These are phyloP conservation scores for Labeo rohita DNA, from an alignment of 2,113 vertebrate species.

Conservation along the genomic window DNA sequence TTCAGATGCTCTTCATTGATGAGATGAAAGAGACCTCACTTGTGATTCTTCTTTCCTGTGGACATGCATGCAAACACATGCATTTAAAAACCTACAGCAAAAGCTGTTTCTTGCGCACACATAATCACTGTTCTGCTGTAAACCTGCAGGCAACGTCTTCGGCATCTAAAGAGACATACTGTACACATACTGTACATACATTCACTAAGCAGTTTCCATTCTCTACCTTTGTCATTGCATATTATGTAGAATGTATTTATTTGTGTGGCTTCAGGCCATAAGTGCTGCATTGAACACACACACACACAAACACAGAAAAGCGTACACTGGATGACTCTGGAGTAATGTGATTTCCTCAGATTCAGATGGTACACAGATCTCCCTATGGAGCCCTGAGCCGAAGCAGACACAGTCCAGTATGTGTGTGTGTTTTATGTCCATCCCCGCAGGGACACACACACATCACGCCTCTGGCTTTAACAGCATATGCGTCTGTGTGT, in stretches of 20 bases:
- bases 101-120: neutral
- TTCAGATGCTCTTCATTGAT: neutral
- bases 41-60: neutral
- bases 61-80: neutral
- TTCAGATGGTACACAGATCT: conserved; percentile 32
- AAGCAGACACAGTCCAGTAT: conserved; percentile 36
- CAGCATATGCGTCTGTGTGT: neutral
- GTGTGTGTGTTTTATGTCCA: neutral
- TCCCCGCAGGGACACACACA: neutral
- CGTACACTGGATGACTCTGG: neutral
- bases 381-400: conserved; percentile 33
- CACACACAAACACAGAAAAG: conserved; percentile 41
- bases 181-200: neutral
- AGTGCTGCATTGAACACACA: conserved; percentile 25
- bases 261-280: neutral
- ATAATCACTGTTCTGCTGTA: neutral
- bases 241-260: conserved; percentile 1
- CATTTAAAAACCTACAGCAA: neutral
- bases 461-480: neutral
- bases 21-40: neutral
- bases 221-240: neutral
- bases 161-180: neutral
- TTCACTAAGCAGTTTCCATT: neutral
- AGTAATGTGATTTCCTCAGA: conserved; percentile 46
- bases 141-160: neutral